phyloP scores from a whole-genome alignment of 2,888 invertebrate species.

The Dendrolimus pini region DNA sequence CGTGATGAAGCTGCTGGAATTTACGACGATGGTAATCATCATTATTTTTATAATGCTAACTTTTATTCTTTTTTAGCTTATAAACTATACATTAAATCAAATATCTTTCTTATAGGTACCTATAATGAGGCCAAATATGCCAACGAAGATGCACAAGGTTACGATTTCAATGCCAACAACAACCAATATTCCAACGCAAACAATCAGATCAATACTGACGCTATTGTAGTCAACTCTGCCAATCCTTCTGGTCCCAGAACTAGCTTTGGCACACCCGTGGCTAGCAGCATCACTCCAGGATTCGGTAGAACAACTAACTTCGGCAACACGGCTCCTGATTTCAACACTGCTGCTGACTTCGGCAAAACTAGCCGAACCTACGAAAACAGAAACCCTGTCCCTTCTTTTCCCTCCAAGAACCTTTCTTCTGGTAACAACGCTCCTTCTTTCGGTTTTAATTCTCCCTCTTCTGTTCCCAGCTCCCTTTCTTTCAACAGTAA shows the following conservation, averaged over 20 bases:
- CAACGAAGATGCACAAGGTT: slow-evolving; percentile 19
- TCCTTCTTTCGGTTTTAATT: neutral
- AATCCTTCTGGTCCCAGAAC: slow-evolving; percentile 3
- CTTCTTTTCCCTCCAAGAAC: slow-evolving; percentile 5
- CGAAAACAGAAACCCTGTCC: neutral
- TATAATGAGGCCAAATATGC: slow-evolving; percentile 54
- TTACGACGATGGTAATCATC: slow-evolving; percentile 53
- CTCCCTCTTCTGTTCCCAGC: neutral
- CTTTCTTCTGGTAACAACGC: slow-evolving; percentile 5
- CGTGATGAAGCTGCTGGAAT: slow-evolving; percentile 65
- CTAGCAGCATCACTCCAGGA: no score
- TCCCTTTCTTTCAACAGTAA: neutral
- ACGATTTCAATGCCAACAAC: slow-evolving; percentile 13
- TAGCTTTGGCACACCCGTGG: neutral
- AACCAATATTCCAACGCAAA: slow-evolving; percentile 14
- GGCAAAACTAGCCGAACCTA: neutral
- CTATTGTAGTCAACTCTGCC: slow-evolving; percentile 44
- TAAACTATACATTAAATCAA: neutral
- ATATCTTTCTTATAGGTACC: slow-evolving; percentile 32
- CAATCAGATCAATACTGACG: slow-evolving; percentile 31
- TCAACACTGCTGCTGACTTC: neutral
- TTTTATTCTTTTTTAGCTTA: no score
- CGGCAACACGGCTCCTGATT: no score
- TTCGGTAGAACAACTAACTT: no score
- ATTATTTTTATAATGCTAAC: neutral